Conservation (phyloP, 2,888 invertebrate species). For the Ormyrus rosae region DNA sequence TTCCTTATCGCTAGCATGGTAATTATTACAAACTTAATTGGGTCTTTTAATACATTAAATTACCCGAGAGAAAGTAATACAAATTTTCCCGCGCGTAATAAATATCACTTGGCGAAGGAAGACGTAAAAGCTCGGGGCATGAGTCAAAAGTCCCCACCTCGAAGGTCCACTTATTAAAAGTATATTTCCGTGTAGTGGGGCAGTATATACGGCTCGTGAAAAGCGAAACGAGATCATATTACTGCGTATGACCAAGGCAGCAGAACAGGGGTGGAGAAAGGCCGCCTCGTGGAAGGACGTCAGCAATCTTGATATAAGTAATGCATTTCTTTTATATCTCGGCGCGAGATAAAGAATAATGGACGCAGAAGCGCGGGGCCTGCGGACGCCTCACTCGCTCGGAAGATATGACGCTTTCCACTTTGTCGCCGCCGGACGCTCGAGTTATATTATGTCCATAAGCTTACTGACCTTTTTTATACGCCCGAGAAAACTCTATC, state of each 20-base stretch:
- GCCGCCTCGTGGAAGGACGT: slow-evolving; percentile 59
- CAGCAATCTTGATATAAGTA: slow-evolving; percentile 73
- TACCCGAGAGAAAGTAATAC: no score
- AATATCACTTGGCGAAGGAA: not conserved
- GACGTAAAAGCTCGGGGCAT: not conserved
- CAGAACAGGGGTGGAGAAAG: slow-evolving; percentile 58
- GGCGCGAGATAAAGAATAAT: slow-evolving; percentile 73
- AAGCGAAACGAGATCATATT: slow-evolving; percentile 15
- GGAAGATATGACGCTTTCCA: slow-evolving; percentile 71
- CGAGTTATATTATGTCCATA: slow-evolving; percentile 21
- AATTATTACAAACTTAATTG: no score
- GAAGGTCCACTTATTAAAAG: slow-evolving; percentile 51
- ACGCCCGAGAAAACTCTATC: no score
- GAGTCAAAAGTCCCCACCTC: not conserved
- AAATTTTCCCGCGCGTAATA: not conserved
- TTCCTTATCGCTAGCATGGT: no score
- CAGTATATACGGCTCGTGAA: not conserved
- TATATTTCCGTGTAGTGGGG: slow-evolving; percentile 49
- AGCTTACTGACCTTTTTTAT: slow-evolving; percentile 24
- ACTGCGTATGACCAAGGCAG: slow-evolving; percentile 2
- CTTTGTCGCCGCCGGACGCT: slow-evolving; percentile 55
- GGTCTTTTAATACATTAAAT: no score
- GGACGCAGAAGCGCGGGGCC: slow-evolving; percentile 61
- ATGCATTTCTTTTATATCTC: slow-evolving; percentile 73
- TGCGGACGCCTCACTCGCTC: slow-evolving; percentile 61